Percentiles rank a stretch among this genome's conserved stretches.
phyloP scores from a whole-genome alignment of 2,888 invertebrate species.

The Aspidiotus destructor region DNA sequence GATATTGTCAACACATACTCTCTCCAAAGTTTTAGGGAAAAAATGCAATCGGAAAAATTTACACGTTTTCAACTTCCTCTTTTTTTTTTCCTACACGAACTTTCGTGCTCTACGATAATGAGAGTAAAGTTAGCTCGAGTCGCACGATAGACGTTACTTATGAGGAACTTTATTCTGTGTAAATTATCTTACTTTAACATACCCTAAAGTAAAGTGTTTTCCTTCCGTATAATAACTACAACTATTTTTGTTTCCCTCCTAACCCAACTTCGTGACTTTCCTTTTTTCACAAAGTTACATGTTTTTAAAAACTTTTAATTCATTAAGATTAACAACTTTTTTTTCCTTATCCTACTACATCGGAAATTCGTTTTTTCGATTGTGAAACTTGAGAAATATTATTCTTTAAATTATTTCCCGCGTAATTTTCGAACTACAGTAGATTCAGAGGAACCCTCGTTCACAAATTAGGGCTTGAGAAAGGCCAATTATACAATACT shows the following conservation, averaged over 20 bases:
- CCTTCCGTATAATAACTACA: conserved; percentile 1
- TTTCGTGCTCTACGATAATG: background rate
- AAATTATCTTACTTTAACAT: background rate
- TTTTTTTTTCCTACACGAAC: background rate
- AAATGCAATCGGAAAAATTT: conserved; percentile 23
- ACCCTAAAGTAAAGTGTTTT: background rate
- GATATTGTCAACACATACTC: background rate
- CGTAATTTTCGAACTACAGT: no score
- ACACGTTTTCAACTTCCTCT: conserved; percentile 11
- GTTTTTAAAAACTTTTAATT: no score
- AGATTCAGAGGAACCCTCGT: no score
- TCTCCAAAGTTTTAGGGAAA: background rate
- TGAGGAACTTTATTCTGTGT: background rate
- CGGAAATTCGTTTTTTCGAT: no score
- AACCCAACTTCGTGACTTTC: background rate
- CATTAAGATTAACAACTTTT: no score
- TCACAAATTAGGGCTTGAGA: no score
- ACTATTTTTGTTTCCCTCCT: background rate
- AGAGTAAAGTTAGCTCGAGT: conserved; percentile 13
- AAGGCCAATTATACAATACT: no score
- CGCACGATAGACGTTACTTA: conserved; percentile 21
- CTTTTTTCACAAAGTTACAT: no score
- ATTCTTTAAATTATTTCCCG: no score
- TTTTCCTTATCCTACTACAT: no score
- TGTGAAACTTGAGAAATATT: no score